Conservation (phyloP, 1,140 invertebrate genomes). For the Panagrolaimus sp. region DNA sequence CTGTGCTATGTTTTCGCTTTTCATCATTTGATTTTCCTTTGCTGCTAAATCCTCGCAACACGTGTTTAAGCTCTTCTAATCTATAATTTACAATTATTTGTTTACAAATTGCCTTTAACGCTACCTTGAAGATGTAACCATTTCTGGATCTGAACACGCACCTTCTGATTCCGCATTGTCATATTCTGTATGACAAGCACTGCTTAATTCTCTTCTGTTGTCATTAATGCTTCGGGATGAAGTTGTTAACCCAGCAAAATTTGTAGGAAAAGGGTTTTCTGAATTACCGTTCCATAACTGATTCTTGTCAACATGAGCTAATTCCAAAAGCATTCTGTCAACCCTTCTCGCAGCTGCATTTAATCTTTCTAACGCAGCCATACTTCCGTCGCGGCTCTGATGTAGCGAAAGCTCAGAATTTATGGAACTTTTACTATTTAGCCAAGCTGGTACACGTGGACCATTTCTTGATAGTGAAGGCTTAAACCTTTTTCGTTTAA, state of each 20-base stretch:
- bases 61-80: conserved; percentile 29
- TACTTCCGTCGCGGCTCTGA: conserved; percentile 17
- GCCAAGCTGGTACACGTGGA: conserved; percentile 35
- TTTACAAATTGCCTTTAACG: no score
- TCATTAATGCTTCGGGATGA: conserved; percentile 5
- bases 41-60: conserved; percentile 9
- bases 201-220: conserved; percentile 38
- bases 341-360: conserved; percentile 49
- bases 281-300: conserved; percentile 17
- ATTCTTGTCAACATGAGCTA: conserved; percentile 38
- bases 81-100: no score
- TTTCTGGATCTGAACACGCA: conserved; percentile 37
- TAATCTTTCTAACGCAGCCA: conserved; percentile 31
- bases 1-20: neutral
- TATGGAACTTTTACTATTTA: conserved; percentile 29
- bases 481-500: conserved; percentile 23
- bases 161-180: conserved; percentile 48
- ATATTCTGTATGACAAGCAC: conserved; percentile 51
- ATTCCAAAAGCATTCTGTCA: conserved; percentile 47
- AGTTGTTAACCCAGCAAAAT: conserved; percentile 7
- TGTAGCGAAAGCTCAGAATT: conserved; percentile 38
- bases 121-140: conserved; percentile 18
- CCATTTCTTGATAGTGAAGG: conserved; percentile 31
- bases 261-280: conserved; percentile 33
- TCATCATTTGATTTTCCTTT: neutral